Percentiles rank a stretch among this genome's conserved stretches.
Evolutionary conservation across 2,888 invertebrate species (phyloP).

Genomic region (Stenodema calcarata): DNA sequence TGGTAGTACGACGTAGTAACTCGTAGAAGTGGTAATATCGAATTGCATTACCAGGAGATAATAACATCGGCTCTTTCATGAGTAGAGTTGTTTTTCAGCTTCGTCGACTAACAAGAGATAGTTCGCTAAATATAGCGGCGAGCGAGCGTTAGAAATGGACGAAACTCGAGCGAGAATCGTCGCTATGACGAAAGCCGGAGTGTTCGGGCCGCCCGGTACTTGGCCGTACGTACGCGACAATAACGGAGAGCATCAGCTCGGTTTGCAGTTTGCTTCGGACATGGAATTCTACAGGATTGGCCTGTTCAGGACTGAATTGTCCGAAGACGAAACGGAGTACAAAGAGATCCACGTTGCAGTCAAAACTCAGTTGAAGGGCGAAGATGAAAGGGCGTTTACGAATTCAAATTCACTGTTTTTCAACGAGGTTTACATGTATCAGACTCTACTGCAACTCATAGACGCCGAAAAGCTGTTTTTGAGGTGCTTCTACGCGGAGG

Average conservation of each 20-base stretch:
- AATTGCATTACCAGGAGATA: too few relatives aligned
- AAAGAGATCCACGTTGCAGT: slow-evolving; percentile 45
- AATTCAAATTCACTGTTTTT: slow-evolving; percentile 51
- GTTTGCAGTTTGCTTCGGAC: slow-evolving; percentile 24
- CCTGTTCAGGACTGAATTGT: not conserved
- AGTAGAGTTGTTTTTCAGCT: too few relatives aligned
- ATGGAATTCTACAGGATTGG: slow-evolving; percentile 33
- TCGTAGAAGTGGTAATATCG: too few relatives aligned
- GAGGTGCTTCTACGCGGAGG: slow-evolving; percentile 52
- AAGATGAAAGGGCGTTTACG: not conserved
- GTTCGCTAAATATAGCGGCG: not conserved
- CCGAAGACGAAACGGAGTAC: not conserved
- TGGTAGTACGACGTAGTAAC: too few relatives aligned
- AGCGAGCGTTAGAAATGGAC: not conserved
- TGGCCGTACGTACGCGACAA: slow-evolving; percentile 41
- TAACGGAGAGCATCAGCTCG: slow-evolving; percentile 14
- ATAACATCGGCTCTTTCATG: too few relatives aligned
- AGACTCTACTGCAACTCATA: slow-evolving; percentile 53
- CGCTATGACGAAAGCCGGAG: slow-evolving; percentile 30
- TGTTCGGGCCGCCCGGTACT: slow-evolving; percentile 26
- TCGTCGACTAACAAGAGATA: too few relatives aligned
- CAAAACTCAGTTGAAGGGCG: slow-evolving; percentile 49
- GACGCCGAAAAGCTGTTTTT: slow-evolving; percentile 52
- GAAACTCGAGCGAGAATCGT: slow-evolving; percentile 14
- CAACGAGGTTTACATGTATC: slow-evolving; percentile 55